Base-by-base conservation (phyloP, 2,797 vertebrate species). In the Aulostomus chinensis region DNA sequence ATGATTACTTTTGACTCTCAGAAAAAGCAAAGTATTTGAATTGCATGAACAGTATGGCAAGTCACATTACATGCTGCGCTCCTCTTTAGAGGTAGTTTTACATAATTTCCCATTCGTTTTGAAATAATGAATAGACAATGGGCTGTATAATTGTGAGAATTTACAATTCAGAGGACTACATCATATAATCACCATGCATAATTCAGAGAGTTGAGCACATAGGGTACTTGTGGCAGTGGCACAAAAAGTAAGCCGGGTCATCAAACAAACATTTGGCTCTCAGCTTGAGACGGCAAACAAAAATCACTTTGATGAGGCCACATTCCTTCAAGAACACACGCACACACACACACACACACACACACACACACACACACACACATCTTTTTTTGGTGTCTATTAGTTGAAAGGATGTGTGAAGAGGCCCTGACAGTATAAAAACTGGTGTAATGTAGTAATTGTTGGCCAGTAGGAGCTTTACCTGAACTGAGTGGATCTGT, bases 121-220 rank as follows among this genome's bases (percentile, higher is more conserved):
- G 84, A 88, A 92, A 91, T 91, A 88, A 91, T 91, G 90, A 92
- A 92, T 93, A 90, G 89, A 91, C 88, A 90, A 91, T 90, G 81
- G 84, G 73, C 80, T 87, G 89, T 87, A 89, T 89, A 90, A 92
- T 92, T 91, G 84, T 84, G 56, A 64, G 68, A 59, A 91, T 91
- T 92, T 91, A 91, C 86, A 89, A 87, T 92, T 90, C 90, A 91
- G 88, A 88, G 81, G 81, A 83, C 79, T 61, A 53, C 67, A 46
- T 83, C 58, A 83, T 85, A 88, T 88, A 87, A 91, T 90, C 87
- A 84, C 68, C 75, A 84, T 84, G 73, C 74, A 86, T 89, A 80
- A 88, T 89, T 84, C 81, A 83, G 66, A 32, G 76, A 60, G 73
- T 9, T 15, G 65, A 76, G 80, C 59, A 6, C 74, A 65, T 60